These are phyloP conservation scores for Sinonovacula constricta DNA, from an alignment of 1,140 invertebrate genomes.

Conservation along the genomic window DNA sequence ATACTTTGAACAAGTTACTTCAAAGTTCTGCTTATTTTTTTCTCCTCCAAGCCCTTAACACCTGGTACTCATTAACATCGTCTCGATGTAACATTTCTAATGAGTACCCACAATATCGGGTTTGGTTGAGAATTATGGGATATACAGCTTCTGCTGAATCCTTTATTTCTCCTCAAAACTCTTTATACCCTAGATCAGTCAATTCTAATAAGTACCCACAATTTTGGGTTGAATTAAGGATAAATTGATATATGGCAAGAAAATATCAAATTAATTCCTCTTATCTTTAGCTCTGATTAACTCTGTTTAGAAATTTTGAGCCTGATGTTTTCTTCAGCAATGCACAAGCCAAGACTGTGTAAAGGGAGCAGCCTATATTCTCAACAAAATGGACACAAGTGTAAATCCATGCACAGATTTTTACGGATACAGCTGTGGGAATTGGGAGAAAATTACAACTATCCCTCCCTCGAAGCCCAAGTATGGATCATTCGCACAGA, in stretches of 20 bases:
- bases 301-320: background rate
- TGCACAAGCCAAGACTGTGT: conserved; percentile 62
- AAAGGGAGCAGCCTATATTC: conserved; percentile 68
- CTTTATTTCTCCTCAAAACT: no score
- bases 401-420: conserved; percentile 96
- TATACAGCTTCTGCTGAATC: no score
- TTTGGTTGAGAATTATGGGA: no score
- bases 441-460: conserved; percentile 57
- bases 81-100: no score
- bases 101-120: no score
- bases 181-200: no score
- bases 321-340: conserved; percentile 39
- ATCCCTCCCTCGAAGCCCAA: conserved; percentile 55
- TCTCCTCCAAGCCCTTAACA: no score
- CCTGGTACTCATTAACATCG: no score
- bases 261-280: background rate
- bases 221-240: background rate
- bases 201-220: background rate
- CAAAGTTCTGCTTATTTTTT: no score
- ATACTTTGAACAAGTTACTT: no score
- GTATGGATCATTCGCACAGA: conserved; percentile 53
- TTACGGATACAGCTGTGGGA: conserved; percentile 92
- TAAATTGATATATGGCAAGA: background rate
- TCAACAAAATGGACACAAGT: conserved; percentile 79
- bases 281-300: background rate